Conservation (phyloP, 2,113 vertebrate genomes). For the Anthoscopus minutus region DNA sequence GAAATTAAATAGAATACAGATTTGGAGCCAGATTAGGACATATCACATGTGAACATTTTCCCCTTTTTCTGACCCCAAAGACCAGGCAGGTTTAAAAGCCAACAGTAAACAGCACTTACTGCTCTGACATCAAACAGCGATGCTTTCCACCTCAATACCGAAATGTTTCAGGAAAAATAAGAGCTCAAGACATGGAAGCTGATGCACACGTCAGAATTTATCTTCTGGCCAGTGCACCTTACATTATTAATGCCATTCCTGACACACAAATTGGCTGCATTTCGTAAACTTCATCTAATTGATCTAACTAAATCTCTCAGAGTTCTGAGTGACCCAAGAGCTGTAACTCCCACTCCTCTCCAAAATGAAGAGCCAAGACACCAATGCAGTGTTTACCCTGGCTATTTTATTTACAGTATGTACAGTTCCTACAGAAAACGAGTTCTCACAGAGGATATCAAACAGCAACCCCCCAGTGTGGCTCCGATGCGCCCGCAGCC, state of each 20-base stretch:
- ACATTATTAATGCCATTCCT: not conserved
- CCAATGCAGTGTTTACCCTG: not conserved
- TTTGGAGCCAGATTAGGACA: not conserved
- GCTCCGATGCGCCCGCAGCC: not conserved
- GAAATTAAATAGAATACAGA: not conserved
- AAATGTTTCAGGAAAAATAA: not conserved
- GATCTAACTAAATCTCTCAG: not conserved
- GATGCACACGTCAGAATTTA: not conserved
- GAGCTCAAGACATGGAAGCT: not conserved
- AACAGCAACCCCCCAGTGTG: not conserved
- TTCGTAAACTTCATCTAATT: not conserved
- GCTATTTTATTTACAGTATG: slow-evolving; percentile 56
- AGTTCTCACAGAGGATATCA: slow-evolving; percentile 18
- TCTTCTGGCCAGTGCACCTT: not conserved
- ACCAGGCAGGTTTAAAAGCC: not conserved
- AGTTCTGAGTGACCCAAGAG: not conserved
- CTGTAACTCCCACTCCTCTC: not conserved
- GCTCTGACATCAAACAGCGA: not conserved
- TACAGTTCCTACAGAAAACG: slow-evolving; percentile 40
- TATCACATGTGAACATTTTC: rapidly evolving
- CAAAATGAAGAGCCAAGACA: not conserved
- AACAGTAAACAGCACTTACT: not conserved
- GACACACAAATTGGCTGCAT: not conserved
- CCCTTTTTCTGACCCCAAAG: not conserved
- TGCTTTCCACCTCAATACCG: not conserved